phyloP scores from a whole-genome alignment of 2,113 vertebrate genomes.

The Leucosticte australis region DNA sequence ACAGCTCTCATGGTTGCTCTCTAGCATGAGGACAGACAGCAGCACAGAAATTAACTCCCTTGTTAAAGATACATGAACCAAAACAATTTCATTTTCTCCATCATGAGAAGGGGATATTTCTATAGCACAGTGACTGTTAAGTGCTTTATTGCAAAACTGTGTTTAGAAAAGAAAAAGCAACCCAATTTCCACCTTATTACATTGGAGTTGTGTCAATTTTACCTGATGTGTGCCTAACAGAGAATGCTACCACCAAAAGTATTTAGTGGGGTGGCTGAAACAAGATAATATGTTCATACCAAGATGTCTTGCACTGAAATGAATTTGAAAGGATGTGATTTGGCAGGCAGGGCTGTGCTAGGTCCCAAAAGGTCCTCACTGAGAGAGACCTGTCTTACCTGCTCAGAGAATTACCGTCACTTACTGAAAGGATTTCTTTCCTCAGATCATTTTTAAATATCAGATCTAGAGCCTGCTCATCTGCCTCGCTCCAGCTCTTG shows the following conservation, averaged over 20 bases:
- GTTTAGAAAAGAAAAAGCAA: neutral
- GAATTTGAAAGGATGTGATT: neutral
- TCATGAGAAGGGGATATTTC: neutral
- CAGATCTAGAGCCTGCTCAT: neutral
- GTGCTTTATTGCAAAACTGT: neutral
- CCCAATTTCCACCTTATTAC: neutral
- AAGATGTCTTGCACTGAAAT: neutral
- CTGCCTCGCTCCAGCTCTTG: neutral
- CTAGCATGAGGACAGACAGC: neutral
- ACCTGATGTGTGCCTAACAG: neutral
- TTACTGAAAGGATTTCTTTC: neutral
- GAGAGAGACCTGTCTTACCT: neutral
- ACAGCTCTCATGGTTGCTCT: neutral
- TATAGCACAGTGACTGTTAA: neutral
- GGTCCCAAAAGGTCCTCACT: neutral
- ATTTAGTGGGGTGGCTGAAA: neutral
- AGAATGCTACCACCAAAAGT: neutral
- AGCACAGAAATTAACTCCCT: neutral
- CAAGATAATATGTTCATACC: neutral
- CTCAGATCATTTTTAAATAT: neutral
- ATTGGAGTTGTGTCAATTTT: neutral
- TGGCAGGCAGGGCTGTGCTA: neutral
- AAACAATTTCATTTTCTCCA: neutral
- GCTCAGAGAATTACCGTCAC: neutral
- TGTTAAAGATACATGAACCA: neutral